These are phyloP conservation scores for Macrophya annulata DNA, from an alignment of 2,888 invertebrate species.

Conservation along the genomic window DNA sequence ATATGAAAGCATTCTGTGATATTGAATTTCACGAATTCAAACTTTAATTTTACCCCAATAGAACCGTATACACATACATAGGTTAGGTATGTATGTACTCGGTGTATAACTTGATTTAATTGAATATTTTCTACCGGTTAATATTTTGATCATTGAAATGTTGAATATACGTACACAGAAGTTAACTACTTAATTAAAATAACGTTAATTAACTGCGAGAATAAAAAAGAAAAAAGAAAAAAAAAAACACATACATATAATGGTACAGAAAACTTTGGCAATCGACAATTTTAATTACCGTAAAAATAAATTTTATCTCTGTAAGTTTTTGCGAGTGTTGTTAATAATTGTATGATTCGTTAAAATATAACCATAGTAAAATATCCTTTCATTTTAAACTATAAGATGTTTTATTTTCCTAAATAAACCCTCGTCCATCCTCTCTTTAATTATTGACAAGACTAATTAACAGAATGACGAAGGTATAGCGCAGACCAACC, in stretches of 20 bases:
- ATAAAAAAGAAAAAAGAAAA: too few relatives aligned
- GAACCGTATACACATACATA: too few relatives aligned
- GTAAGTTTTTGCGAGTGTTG: not conserved
- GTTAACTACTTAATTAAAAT: slow-evolving; percentile 16
- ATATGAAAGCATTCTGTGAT: not conserved
- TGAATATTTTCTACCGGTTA: not conserved
- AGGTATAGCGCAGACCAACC: not conserved
- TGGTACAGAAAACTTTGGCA: slow-evolving; percentile 26
- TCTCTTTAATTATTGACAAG: not conserved
- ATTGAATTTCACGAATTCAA: not conserved
- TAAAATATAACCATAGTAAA: not conserved
- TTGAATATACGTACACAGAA: not conserved
- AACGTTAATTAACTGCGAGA: slow-evolving; percentile 19
- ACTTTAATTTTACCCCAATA: not conserved
- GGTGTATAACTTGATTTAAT: not conserved
- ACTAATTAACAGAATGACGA: not conserved
- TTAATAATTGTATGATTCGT: too few relatives aligned
- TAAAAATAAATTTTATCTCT: not conserved
- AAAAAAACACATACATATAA: too few relatives aligned
- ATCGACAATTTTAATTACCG: slow-evolving; percentile 22
- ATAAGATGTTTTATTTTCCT: not conserved
- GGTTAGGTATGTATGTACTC: not conserved
- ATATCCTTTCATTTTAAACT: not conserved
- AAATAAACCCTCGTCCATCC: not conserved
- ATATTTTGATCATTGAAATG: slow-evolving; percentile 9